Evolutionary conservation across 2,888 invertebrate species (phyloP), one percentile per base, ranked within the genome.

Genomic region (Mactromeris polynyma): DNA sequence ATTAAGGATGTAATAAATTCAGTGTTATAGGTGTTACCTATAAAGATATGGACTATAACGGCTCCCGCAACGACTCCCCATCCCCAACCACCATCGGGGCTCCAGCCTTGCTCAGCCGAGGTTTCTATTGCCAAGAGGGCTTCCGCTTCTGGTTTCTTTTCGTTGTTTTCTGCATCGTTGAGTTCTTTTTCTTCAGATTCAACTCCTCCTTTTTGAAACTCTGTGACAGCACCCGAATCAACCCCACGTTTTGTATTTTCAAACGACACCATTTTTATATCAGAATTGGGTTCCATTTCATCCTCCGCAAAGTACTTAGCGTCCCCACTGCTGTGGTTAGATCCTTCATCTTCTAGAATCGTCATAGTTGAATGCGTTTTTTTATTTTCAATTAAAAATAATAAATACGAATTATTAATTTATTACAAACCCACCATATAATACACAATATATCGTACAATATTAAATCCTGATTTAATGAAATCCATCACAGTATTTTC

Each of bases 31-130:
- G 19, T 21, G 81, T 82, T 90, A 91, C 91, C 91, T 36, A 91
- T 79, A 80, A 82, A 91, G 14, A 91, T 81, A 40, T 91, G 91
- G 26, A 87, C 83, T 7, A 91, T 91, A 19, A 91, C 85, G 6
- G 82, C 91, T 17, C 91, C 91, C n/a, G 85, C 42, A 11, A 91
- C 91, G 4, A 91, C 82, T 6, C 79, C 90, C 91, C 91, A 91
- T 7, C 91, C 91, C 87, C 87, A 91, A 1, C 91, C 90, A 6
- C 91, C 91, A 38, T 91, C 91, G 0, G 91, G 91, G 36, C 90
- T 64, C 91, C 91, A 91, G 3, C 85, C 79, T 3, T 83, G 83
- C 1, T 51, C 58, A 26, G 85, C 85, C 19, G 85, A 42, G 31
- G 77, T 77, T 81, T 89, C 40, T 51, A 90, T 77, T 31, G 80